Evolutionary conservation across 2,113 vertebrate species (phyloP).

Genomic region (Barbus barbus): DNA sequence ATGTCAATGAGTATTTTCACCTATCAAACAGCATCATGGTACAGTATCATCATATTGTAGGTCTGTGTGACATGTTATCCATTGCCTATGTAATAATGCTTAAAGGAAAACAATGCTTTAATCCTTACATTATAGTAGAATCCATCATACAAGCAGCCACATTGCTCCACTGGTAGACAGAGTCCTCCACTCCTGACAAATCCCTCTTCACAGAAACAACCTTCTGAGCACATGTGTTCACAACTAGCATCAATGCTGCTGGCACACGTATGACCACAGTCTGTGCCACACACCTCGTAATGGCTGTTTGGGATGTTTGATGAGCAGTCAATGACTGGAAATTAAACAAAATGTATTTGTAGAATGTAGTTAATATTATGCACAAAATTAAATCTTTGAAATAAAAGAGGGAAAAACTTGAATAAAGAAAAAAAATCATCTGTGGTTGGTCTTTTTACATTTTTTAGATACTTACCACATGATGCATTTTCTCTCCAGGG

Average conservation of each 20-base stretch:
- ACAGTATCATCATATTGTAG: too few relatives aligned
- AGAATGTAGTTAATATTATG: background rate
- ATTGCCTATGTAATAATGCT: too few relatives aligned
- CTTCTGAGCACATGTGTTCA: conserved; percentile 66
- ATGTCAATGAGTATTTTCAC: background rate
- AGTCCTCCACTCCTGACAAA: conserved; percentile 66
- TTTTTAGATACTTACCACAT: conserved; percentile 63
- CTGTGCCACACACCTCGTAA: conserved; percentile 66
- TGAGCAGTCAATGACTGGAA: conserved; percentile 52
- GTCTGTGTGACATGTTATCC: too few relatives aligned
- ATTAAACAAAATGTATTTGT: background rate
- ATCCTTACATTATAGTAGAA: conserved; percentile 66
- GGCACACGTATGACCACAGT: conserved; percentile 68
- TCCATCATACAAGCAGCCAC: conserved; percentile 71
- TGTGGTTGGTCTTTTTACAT: background rate
- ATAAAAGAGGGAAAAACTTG: background rate
- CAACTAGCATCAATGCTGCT: conserved; percentile 54
- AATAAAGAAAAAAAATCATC: background rate
- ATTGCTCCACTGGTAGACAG: conserved; percentile 71
- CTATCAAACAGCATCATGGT: background rate
- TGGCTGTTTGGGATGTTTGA: conserved; percentile 64
- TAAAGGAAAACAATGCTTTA: background rate
- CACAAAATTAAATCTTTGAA: background rate
- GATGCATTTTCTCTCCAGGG: conserved; percentile 67
- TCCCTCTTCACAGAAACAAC: conserved; percentile 71